Conservation (phyloP, 2,888 invertebrate species). For the Cataglyphis albicans region DNA sequence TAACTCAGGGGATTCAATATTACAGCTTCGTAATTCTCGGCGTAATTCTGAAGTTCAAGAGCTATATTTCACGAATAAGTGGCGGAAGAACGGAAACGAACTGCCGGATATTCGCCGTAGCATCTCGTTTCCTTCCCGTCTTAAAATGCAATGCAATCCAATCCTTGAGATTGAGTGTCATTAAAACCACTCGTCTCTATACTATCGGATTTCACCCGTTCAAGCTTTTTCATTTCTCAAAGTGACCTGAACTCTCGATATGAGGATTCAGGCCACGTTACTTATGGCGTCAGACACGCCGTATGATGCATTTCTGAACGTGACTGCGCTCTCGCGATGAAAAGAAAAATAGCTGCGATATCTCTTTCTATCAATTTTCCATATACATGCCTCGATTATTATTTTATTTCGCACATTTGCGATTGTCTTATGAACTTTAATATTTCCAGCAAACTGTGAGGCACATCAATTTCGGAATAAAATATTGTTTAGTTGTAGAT, state of each 20-base stretch:
- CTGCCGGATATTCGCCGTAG: constrained; percentile 65
- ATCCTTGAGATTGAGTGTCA: constrained; percentile 65
- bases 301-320: constrained; percentile 8
- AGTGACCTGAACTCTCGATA: constrained; percentile 19
- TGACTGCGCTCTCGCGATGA: neutral
- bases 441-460: neutral
- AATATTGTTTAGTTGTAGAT: neutral
- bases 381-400: neutral
- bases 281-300: constrained; percentile 1
- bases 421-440: constrained; percentile 2
- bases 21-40: constrained; percentile 48
- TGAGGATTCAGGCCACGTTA: neutral
- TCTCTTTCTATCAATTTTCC: constrained; percentile 12
- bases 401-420: constrained; percentile 17
- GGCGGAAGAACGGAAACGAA: constrained; percentile 59
- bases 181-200: constrained; percentile 63
- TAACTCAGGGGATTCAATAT: constrained; percentile 59
- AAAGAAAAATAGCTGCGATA: neutral
- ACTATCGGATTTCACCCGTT: constrained; percentile 10
- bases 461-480: neutral
- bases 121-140: constrained; percentile 57
- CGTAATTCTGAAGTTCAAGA: constrained; percentile 15
- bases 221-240: constrained; percentile 42
- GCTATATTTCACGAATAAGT: constrained; percentile 60
- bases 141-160: constrained; percentile 61